phyloP scores from a whole-genome alignment of 2,113 vertebrate species.

The Phaetusa simplex region DNA sequence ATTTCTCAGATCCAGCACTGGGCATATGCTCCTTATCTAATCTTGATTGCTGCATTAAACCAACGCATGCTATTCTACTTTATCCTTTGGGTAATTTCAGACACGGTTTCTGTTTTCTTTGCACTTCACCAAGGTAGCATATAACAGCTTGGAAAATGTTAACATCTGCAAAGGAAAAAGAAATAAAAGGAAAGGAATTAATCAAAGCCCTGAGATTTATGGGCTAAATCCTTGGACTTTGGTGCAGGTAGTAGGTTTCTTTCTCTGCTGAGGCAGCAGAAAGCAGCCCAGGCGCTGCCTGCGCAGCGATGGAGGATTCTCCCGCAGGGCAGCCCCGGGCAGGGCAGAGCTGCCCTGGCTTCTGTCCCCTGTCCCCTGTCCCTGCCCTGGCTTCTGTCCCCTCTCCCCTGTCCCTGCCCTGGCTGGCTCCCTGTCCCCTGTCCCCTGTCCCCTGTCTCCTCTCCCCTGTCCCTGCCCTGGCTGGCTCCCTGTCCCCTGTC shows the following conservation, averaged over 20 bases:
- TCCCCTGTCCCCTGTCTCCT: too few species aligned
- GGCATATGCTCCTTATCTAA: conserved; percentile 22
- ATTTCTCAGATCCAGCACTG: conserved; percentile 35
- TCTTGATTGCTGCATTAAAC: not conserved
- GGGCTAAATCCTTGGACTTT: conserved; percentile 35
- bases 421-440: not conserved
- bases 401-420: not conserved
- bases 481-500: not conserved
- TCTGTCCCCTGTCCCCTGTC: not conserved
- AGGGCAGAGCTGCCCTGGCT: not conserved
- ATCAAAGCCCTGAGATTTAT: conserved; percentile 55
- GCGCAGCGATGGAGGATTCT: not conserved
- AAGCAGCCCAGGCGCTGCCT: not conserved
- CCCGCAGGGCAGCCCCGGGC: accelerated
- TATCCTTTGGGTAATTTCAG: conserved; percentile 22
- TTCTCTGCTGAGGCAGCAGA: conserved; percentile 22
- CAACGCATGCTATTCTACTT: not conserved
- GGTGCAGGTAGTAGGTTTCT: not conserved
- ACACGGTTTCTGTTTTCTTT: conserved; percentile 53
- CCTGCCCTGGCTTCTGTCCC: not conserved
- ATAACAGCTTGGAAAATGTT: conserved; percentile 53
- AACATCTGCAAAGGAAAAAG: conserved; percentile 11
- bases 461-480: not conserved
- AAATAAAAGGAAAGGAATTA: conserved; percentile 31
- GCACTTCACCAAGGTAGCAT: conserved; percentile 45